Evolutionary conservation across 2,797 vertebrate genomes (phyloP), one percentile per base, ranked within the genome.

Genomic region (Smutsia gigantea): DNA sequence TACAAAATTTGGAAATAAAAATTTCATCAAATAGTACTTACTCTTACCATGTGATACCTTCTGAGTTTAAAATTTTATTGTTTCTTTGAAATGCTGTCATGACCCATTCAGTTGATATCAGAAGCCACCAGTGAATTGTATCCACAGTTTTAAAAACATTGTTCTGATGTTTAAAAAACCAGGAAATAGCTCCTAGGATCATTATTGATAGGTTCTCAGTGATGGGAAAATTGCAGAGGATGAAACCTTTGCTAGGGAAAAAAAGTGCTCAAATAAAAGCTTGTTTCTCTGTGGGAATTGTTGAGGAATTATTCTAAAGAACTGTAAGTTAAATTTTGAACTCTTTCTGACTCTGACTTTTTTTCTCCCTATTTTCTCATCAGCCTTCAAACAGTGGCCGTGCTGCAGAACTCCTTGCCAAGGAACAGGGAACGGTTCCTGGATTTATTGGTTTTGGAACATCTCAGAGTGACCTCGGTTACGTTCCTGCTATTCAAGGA

Each of bases 361-460:
- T 81, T 89, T 77, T 27, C 37, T 49, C 46, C 23, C 42, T 87
- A 7, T 15, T 83, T 96, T 97, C 96, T 82, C 95, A 83, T 31
- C 95, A 99, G 99, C 99, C 99, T 39, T 99, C 99, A 25, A 99
- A 99, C 97, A 99, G 99, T 9, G 99, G 99, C 31, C 99, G 99
- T 97, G 99, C 99, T 66, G 99, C 99, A 7, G 99, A 99, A 97
- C 99, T 99, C 2, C 98, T 99, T 7, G 99, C 99, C 85, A 99
- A 99, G 97, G 99, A 99, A 93, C 99, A 99, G 63, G 99, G 99
- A 18, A 99, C 99, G 2, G 99, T 99, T 39, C 99, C 99, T 46
- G 99, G 99, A 0, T 99, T 99, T 96, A 99, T 99, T 29, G 99
- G 99, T 51, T 99, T 99, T 97, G 99, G 99, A 88, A 98, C 99